Evolutionary conservation across 2,797 vertebrate genomes (phyloP).

Genomic region (Chaenodraco wilsoni): DNA sequence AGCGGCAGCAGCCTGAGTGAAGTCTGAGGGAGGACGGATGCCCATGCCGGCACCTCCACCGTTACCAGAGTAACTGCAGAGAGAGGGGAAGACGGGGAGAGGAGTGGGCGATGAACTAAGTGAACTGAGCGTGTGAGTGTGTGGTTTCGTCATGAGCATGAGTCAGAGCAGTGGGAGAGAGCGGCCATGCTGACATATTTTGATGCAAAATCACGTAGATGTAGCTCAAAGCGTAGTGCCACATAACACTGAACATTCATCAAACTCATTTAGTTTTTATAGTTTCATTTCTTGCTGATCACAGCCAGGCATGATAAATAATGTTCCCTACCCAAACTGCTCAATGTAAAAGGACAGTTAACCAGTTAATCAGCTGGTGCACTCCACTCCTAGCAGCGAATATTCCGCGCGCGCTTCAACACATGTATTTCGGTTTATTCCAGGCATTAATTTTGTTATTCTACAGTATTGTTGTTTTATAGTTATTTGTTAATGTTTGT

Average conservation of each 20-base stretch:
- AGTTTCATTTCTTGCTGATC: neutral
- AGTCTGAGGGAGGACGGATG: slow-evolving; percentile 87
- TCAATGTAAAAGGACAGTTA: neutral
- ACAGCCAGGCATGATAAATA: neutral
- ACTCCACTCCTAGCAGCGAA: too few species aligned
- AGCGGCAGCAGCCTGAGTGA: slow-evolving; percentile 92
- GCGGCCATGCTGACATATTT: slow-evolving; percentile 39
- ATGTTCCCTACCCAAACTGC: neutral
- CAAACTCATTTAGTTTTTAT: neutral
- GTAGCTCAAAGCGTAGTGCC: neutral
- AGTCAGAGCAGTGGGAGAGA: slow-evolving; percentile 56
- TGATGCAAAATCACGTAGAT: slow-evolving; percentile 22
- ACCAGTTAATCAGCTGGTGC: too few species aligned
- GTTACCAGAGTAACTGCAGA: slow-evolving; percentile 86
- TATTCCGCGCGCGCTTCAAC: too few species aligned
- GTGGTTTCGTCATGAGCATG: slow-evolving; percentile 40
- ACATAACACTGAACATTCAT: neutral
- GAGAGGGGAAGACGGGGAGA: slow-evolving; percentile 21
- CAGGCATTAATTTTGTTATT: too few species aligned
- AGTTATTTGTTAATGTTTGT: too few species aligned
- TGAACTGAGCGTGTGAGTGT: slow-evolving; percentile 17
- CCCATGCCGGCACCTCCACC: slow-evolving; percentile 86
- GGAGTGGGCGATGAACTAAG: slow-evolving; percentile 35
- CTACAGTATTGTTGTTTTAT: too few species aligned
- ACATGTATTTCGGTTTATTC: too few species aligned